Percentiles rank a stretch among this genome's conserved stretches.
Conservation (phyloP, 2,888 invertebrate species). For the Drosophila fulvimacula region DNA sequence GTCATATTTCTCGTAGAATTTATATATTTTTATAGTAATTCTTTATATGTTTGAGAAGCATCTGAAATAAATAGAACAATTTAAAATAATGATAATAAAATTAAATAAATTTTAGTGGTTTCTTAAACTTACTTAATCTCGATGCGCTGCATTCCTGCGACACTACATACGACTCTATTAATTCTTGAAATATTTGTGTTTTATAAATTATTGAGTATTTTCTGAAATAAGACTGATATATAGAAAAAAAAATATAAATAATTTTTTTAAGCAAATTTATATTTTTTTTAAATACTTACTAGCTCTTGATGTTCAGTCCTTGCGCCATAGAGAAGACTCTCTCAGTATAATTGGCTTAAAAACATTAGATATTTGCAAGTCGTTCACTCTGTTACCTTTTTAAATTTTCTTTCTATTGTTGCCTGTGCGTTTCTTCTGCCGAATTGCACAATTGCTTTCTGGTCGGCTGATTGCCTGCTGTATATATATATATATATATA, state of each 20-base stretch:
- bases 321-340: neutral
- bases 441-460: constrained; percentile 58
- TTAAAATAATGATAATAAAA: too few species aligned
- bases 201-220: neutral
- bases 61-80: too few species aligned
- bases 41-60: too few species aligned
- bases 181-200: neutral
- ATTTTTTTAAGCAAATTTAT: neutral
- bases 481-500: neutral
- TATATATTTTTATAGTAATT: too few species aligned
- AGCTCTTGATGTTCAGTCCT: neutral
- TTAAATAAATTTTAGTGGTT: too few species aligned
- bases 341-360: neutral
- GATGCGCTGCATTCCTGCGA: too few species aligned
- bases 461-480: constrained; percentile 31
- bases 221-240: neutral
- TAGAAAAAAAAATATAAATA: neutral
- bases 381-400: neutral
- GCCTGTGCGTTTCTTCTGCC: constrained; percentile 35
- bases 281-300: neutral
- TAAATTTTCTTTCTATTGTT: constrained; percentile 37
- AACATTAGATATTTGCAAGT: constrained; percentile 3
- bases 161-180: too few species aligned
- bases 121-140: too few species aligned
- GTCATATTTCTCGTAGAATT: too few species aligned